Conservation (phyloP, 2,797 vertebrate genomes). For the Melanotaenia boesemani region DNA sequence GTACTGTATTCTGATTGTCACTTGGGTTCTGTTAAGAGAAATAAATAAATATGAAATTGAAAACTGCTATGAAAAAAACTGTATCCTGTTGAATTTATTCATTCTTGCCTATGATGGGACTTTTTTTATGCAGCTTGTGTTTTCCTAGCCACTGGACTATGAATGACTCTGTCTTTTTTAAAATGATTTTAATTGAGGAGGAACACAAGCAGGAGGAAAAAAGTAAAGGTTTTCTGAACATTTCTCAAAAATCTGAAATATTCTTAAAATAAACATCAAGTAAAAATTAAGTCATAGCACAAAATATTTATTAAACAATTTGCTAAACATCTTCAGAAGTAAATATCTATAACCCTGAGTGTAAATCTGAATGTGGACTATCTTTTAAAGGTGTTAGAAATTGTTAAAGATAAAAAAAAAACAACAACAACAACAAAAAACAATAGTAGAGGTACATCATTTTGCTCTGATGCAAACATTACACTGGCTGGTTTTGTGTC, state of each 20-base stretch:
- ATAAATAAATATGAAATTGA: conserved; percentile 86
- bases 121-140: conserved; percentile 16
- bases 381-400: neutral
- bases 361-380: neutral
- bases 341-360: neutral
- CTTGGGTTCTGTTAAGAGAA: conserved; percentile 84
- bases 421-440: conserved; percentile 3
- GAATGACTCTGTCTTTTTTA: neutral
- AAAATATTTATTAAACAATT: neutral
- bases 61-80: conserved; percentile 64
- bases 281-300: neutral
- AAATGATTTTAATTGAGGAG: conserved; percentile 11
- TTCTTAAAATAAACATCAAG: neutral
- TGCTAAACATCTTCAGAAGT: neutral
- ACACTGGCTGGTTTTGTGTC: conserved; percentile 84
- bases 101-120: conserved; percentile 16
- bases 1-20: conserved; percentile 88
- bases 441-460: conserved; percentile 7
- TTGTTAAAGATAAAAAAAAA: neutral
- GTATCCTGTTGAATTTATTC: conserved; percentile 31
- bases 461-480: conserved; percentile 82
- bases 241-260: neutral
- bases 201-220: neutral
- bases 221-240: neutral
- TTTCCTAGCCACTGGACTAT: conserved; percentile 10